phyloP scores from a whole-genome alignment of 92 coral and sea anemone genomes.

The Actinernus sp. region DNA sequence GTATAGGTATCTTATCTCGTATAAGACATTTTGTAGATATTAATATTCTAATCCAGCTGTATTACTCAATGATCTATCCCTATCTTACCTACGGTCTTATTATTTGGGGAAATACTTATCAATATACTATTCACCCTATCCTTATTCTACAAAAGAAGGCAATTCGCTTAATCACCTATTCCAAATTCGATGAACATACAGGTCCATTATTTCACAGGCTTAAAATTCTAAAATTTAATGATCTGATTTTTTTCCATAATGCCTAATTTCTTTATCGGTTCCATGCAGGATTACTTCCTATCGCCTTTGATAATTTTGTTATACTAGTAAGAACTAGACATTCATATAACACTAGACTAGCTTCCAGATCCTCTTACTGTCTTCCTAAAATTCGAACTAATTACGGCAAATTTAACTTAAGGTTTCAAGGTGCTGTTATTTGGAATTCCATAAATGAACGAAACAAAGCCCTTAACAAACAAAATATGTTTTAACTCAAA shows the following conservation, averaged over 20 bases:
- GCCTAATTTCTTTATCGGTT: conserved; percentile 12
- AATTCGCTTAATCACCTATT: background rate
- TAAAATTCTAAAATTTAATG: conserved; percentile 17
- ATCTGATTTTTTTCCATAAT: conserved; percentile 17
- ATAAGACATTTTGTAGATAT: conserved; percentile 18
- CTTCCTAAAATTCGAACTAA: no score
- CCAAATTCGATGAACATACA: no score
- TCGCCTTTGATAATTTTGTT: no score
- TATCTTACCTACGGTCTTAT: conserved; percentile 33
- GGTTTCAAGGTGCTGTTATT: no score
- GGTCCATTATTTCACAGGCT: conserved; percentile 10
- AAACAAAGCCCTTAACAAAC: no score
- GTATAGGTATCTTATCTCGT: conserved; percentile 35
- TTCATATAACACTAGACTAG: no score
- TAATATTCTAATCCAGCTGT: conserved; percentile 14
- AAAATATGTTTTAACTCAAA: no score
- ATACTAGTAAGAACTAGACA: no score
- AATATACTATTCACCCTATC: conserved; percentile 19
- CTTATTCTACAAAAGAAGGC: conserved; percentile 26
- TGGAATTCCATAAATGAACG: no score
- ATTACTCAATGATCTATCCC: conserved; percentile 45
- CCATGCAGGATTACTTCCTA: no score
- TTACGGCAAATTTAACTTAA: no score
- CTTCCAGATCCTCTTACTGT: no score
- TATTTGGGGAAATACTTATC: conserved; percentile 46